Evolutionary conservation across 1,140 invertebrate genomes (phyloP).

Genomic region (Bombus affinis): DNA sequence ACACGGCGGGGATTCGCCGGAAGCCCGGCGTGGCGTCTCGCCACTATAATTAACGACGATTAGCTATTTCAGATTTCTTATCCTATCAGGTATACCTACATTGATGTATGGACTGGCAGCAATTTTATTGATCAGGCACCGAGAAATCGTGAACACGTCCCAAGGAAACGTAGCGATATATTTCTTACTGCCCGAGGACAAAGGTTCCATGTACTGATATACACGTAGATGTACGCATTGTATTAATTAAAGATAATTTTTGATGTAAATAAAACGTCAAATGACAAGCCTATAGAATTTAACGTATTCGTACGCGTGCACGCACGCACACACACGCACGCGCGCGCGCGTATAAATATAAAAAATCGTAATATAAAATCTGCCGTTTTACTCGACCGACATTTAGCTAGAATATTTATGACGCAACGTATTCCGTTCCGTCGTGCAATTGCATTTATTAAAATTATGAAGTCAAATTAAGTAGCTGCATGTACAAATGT

Average conservation of each 20-base stretch:
- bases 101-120: constrained; percentile 95
- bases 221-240: neutral
- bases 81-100: constrained; percentile 91
- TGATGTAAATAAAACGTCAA: neutral
- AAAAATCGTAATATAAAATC: constrained; percentile 41
- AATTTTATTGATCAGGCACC: constrained; percentile 89
- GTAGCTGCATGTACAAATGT: neutral
- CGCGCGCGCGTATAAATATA: too few relatives aligned
- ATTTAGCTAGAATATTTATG: constrained; percentile 62
- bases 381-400: constrained; percentile 19
- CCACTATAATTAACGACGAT: constrained; percentile 30
- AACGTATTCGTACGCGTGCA: constrained; percentile 14
- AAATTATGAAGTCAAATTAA: constrained; percentile 60
- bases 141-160: constrained; percentile 89
- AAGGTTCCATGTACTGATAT: constrained; percentile 87
- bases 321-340: neutral
- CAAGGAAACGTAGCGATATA: constrained; percentile 91
- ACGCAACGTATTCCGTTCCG: constrained; percentile 42
- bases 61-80: constrained; percentile 45
- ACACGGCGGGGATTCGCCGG: constrained; percentile 13
- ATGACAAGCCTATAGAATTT: neutral
- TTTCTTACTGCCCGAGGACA: constrained; percentile 93
- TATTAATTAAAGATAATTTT: neutral
- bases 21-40: constrained; percentile 7
- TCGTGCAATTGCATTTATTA: constrained; percentile 67